These are phyloP conservation scores for Prosapia bicincta DNA, from an alignment of 2,888 invertebrate genomes.

Conservation along the genomic window DNA sequence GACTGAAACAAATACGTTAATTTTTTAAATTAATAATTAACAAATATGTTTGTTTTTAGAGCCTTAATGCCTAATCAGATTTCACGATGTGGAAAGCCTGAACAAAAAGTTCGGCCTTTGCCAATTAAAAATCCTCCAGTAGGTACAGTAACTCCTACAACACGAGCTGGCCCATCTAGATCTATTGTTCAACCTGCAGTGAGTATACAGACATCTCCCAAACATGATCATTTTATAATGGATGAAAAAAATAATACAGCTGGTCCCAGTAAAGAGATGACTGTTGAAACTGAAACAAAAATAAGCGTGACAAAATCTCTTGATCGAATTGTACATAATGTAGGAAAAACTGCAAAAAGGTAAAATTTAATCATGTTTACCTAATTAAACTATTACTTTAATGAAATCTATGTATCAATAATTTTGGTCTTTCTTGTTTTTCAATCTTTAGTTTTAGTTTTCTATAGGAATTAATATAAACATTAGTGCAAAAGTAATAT, in stretches of 20 bases:
- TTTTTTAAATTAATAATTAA: no score
- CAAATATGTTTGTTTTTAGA: conserved; percentile 10
- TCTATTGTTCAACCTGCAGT: neutral
- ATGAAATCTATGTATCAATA: no score
- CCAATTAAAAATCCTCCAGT: conserved; percentile 47
- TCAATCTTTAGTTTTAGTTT: no score
- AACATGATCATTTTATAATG: neutral
- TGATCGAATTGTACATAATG: conserved; percentile 32
- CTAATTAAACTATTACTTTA: no score
- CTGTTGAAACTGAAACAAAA: neutral
- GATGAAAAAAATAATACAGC: neutral
- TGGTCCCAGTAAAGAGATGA: conserved; percentile 4
- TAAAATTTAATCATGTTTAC: no score
- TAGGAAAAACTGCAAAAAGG: conserved; percentile 37
- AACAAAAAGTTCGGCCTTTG: conserved; percentile 38
- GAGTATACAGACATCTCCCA: neutral
- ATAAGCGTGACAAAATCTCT: neutral
- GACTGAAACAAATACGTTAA: no score
- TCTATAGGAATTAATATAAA: no score
- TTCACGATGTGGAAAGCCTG: conserved; percentile 29
- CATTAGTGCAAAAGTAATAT: no score
- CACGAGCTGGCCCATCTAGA: conserved; percentile 41
- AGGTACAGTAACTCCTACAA: conserved; percentile 55
- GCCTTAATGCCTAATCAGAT: conserved; percentile 7
- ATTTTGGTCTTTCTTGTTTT: no score